Base-by-base conservation (phyloP, 2,888 invertebrate genomes). In the Oithona nana region DNA sequence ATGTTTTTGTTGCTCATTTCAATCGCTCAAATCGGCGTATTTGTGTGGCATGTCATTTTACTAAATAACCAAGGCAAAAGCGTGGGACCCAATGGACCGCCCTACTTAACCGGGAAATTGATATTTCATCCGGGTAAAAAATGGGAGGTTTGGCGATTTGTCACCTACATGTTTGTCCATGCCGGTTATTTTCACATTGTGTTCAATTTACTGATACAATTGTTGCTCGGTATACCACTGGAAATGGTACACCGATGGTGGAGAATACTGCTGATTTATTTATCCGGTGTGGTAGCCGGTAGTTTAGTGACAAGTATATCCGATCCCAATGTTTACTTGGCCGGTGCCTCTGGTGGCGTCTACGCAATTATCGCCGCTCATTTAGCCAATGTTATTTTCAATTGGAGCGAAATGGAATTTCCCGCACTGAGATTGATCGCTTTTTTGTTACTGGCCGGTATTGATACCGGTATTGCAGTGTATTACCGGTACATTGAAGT, bases 241-340 rank as follows among this genome's bases (percentile, higher is more conserved):
- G 97, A 98, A 75, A 84, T 97, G 82, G 94, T 95, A 0, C 95
- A 97, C 73, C 82, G 84, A 67, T 90, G 89, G 84, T 92, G 92
- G 90, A 78, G 95, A 57, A 86, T 97, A 4, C 76, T 84, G 0
- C 74, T 84, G 13, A 84, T 92, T 30, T 92, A 92, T 72, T 71
- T 86, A 49, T 83, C 86, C 0, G 90, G 90, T 0, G 89, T 90
- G 0, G 73, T 84, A 0, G 88, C 88, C 1, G 90, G 90, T 2
- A 87, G 87, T 0, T 77, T 67, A 1, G 65, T 63, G 13, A 63
- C 88, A 11, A 86, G 86, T 4, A 78, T 89, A 13, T 81, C 82
- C 0, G 86, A 86, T 73, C 87, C 88, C 0, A 73, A 73, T 49
- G 86, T 88, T 22, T 86, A 80, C 69, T 75, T 95, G 58, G 93